Evolutionary conservation across 2,113 vertebrate species (phyloP), one percentile per base, ranked within the genome.

Genomic region (Brachyhypopomus gauderio): DNA sequence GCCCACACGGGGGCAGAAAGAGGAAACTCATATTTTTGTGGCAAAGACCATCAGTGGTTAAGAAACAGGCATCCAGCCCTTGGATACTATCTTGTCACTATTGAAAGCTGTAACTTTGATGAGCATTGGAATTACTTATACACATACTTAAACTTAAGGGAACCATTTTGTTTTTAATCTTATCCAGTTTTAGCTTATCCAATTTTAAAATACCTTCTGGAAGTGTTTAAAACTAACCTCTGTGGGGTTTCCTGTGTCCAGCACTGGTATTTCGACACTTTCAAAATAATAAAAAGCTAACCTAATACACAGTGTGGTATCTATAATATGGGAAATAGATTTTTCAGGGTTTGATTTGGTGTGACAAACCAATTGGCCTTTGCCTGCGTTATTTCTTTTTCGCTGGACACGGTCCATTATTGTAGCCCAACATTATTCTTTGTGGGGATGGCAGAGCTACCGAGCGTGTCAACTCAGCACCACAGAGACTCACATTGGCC

Each of bases 391-490:
- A 62, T 83, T 64, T 64, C 69, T 52, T 87, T 86, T 74, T 73
- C 45, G 72, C 19, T 38, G 59, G 63, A 85, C 36, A 36, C 60
- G 72, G 59, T 52, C 3, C 0, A 60, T 48, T 27, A 30, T 78
- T 82, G 80, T 81, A 67, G 59, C 67, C 58, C 78, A 22, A 72
- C 64, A 48, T 38, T 83, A 82, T 81, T 87, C 77, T 85, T 86
- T 64, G 71, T 77, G 52, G 73, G 71, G 59, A 79, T 83, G 52
- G 81, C 78, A 81, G 58, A 14, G 0, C 63, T 85, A 22, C 81
- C 45, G 52, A 86, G 80, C 85, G 83, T 81, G 75, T 85, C 79
- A 82, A 78, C 75, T 74, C 80, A 77, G 58, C 60, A 86, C 86
- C 58, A 78, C 38, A 77, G 78, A 87, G 22, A 85, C 86, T 85